These are phyloP conservation scores for Tapera naevia DNA, from an alignment of 2,797 vertebrate genomes.

Conservation along the genomic window DNA sequence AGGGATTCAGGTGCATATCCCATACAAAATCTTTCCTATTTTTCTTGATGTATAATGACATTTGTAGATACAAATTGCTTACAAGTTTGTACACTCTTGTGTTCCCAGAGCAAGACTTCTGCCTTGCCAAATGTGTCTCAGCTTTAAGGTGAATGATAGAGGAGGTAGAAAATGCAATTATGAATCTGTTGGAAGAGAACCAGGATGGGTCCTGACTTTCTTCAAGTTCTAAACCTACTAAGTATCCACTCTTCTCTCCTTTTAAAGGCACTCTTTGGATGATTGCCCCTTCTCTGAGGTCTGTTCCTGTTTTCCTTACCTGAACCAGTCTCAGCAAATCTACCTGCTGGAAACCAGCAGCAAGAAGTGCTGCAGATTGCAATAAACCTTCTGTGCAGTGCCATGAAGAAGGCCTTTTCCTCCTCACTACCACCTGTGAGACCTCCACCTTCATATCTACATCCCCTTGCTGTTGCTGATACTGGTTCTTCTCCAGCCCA, in stretches of 20 bases:
- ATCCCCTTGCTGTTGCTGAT: fast-evolving
- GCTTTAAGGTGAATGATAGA: fast-evolving
- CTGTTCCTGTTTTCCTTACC: too few species aligned
- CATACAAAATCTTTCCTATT: fast-evolving
- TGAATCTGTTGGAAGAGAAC: neutral
- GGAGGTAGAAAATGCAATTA: neutral
- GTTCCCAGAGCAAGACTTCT: neutral
- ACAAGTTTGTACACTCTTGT: fast-evolving
- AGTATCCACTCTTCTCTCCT: neutral
- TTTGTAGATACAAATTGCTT: fast-evolving
- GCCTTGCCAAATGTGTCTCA: fast-evolving
- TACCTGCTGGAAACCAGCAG: neutral
- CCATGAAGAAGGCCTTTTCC: neutral
- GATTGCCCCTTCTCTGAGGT: neutral
- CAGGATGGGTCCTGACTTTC: neutral
- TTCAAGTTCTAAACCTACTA: neutral
- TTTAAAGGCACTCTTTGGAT: fast-evolving
- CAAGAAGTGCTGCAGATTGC: too few species aligned
- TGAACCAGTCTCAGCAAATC: neutral
- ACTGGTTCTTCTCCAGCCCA: neutral
- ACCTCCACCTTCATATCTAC: neutral
- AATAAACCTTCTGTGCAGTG: neutral
- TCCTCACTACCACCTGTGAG: neutral
- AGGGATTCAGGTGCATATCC: fast-evolving
- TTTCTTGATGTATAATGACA: fast-evolving